Conservation (phyloP, 2,797 vertebrate genomes). For the Oceanodroma leucorhoa region DNA sequence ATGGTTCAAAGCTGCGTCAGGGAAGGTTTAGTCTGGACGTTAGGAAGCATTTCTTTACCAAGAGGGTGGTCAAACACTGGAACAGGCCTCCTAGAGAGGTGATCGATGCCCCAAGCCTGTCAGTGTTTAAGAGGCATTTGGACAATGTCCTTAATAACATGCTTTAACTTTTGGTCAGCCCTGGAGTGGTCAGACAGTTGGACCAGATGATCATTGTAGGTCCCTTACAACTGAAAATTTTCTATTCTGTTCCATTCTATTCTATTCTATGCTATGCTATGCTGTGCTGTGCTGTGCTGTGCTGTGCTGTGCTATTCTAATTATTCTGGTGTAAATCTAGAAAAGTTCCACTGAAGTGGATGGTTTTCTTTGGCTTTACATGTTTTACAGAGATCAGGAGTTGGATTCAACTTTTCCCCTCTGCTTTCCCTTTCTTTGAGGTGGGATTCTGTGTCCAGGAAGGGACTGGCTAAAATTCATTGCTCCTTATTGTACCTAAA, state of each 20-base stretch:
- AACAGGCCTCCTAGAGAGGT: background rate
- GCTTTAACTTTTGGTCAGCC: background rate
- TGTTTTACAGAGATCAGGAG: background rate
- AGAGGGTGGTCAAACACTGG: background rate
- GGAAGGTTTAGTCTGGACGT: background rate
- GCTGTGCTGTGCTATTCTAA: background rate
- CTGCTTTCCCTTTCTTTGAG: background rate
- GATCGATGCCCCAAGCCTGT: background rate
- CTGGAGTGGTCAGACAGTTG: background rate
- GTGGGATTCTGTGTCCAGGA: background rate
- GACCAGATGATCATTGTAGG: accelerated
- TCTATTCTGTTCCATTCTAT: no score
- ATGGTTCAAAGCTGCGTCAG: background rate
- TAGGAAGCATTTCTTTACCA: background rate
- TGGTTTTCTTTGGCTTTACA: background rate
- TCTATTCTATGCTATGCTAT: background rate
- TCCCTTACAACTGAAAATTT: background rate
- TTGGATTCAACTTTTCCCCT: background rate
- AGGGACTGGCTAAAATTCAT: background rate
- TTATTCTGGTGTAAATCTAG: background rate
- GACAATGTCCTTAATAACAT: background rate
- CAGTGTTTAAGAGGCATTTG: background rate
- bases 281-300: background rate
- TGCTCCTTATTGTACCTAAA: background rate
- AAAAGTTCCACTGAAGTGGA: background rate